phyloP scores from a whole-genome alignment of 2,888 invertebrate genomes.

The Sinopyrophorus schimmeli region DNA sequence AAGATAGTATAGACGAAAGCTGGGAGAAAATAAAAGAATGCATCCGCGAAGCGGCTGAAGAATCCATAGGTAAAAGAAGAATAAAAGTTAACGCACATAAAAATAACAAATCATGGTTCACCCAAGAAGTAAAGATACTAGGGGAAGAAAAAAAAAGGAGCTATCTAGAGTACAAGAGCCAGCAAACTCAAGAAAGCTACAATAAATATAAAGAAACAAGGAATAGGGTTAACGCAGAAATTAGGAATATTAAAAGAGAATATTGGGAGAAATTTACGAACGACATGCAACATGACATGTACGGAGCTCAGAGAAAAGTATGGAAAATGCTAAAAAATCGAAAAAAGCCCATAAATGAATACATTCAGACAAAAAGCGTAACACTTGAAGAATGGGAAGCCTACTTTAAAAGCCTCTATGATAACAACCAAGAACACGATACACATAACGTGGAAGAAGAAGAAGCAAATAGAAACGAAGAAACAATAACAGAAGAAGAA shows the following conservation, averaged over 20 bases:
- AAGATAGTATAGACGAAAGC: constrained; percentile 1
- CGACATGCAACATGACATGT: neutral
- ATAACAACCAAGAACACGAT: too few relatives aligned
- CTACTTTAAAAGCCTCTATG: constrained; percentile 1
- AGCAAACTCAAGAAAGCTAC: constrained; percentile 4
- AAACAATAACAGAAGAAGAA: neutral
- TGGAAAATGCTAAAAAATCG: constrained; percentile 4
- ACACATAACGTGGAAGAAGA: neutral
- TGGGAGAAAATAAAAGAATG: constrained; percentile 1
- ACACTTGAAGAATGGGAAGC: constrained; percentile 1
- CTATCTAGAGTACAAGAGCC: constrained; percentile 3
- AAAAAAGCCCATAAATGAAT: neutral
- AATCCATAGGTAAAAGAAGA: constrained; percentile 1
- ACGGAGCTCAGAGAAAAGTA: neutral
- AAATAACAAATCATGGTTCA: constrained; percentile 4
- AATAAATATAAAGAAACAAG: constrained; percentile 3
- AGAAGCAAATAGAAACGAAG: neutral
- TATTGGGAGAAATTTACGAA: constrained; percentile 4
- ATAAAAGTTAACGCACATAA: constrained; percentile 1
- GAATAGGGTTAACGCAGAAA: neutral
- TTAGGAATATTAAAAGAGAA: constrained; percentile 4
- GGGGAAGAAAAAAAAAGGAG: constrained; percentile 2
- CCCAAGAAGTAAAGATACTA: constrained; percentile 3
- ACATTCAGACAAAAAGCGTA: neutral
- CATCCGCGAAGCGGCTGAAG: neutral